Percentiles rank a stretch among this genome's conserved stretches.
phyloP scores from a whole-genome alignment of 23 tunicate species.

The Styela clava region DNA sequence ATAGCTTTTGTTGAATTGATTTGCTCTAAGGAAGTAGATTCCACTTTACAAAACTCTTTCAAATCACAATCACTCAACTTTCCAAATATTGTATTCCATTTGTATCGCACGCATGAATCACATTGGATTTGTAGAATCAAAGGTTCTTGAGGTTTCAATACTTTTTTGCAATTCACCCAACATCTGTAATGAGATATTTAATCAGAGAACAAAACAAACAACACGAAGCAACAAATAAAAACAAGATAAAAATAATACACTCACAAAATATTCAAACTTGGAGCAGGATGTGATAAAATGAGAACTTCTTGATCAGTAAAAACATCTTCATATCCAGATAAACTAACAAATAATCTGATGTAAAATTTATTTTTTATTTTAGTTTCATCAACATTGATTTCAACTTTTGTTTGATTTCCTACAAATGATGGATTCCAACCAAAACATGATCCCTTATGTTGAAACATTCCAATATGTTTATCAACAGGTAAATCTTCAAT shows the following conservation, averaged over 20 bases:
- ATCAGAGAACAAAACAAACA: not conserved
- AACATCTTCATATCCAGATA: not conserved
- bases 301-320: not conserved
- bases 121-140: constrained; percentile 16
- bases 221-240: not conserved
- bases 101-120: not conserved
- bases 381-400: not conserved
- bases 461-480: not conserved
- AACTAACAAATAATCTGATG: not conserved
- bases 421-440: constrained; percentile 8
- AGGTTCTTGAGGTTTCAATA: constrained; percentile 13
- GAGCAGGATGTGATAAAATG: not conserved
- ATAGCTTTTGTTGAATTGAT: not conserved
- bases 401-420: not conserved
- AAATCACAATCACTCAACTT: not conserved
- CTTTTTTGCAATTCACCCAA: not conserved
- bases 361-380: not conserved
- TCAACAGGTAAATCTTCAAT: not conserved
- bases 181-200: not conserved
- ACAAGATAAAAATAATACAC: not conserved
- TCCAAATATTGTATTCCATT: constrained; percentile 6
- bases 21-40: not conserved
- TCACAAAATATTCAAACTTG: not conserved
- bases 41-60: not conserved
- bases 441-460: not conserved